Conservation (phyloP, 1,140 invertebrate species). For the Dryas iulia region DNA sequence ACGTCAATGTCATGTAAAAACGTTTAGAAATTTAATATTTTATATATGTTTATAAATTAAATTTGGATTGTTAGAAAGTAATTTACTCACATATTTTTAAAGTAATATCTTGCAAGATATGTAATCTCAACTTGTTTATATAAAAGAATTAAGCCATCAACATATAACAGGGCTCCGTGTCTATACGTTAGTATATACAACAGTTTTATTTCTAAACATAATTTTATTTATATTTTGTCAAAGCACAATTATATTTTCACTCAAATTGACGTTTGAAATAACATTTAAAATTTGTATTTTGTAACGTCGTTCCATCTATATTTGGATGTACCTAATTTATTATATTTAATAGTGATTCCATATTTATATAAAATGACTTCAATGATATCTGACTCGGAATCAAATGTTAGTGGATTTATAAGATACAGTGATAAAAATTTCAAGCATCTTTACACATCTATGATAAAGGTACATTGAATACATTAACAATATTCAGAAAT, state of each 20-base stretch:
- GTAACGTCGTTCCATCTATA: background rate
- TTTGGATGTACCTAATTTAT: background rate
- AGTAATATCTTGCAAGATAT: too few relatives aligned
- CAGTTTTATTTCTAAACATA: too few relatives aligned
- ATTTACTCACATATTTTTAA: too few relatives aligned
- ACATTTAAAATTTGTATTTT: background rate
- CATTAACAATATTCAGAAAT: background rate
- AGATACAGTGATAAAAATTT: slow-evolving; percentile 60
- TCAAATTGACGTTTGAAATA: background rate
- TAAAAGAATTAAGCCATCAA: too few relatives aligned
- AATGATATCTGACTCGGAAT: slow-evolving; percentile 62
- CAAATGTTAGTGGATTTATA: slow-evolving; percentile 71
- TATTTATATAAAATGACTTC: slow-evolving; percentile 49
- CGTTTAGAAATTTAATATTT: background rate
- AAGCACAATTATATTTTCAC: too few relatives aligned
- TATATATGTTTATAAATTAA: background rate
- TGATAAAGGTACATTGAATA: slow-evolving; percentile 50
- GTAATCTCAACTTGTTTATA: too few relatives aligned
- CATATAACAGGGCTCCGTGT: too few relatives aligned
- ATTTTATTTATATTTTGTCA: too few relatives aligned
- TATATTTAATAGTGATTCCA: background rate
- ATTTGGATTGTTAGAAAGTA: too few relatives aligned
- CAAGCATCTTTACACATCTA: slow-evolving; percentile 59
- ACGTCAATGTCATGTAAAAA: slow-evolving; percentile 26
- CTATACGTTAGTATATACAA: too few relatives aligned